phyloP scores from a whole-genome alignment of 1,140 invertebrate genomes.

The Choristoneura fumiferana region DNA sequence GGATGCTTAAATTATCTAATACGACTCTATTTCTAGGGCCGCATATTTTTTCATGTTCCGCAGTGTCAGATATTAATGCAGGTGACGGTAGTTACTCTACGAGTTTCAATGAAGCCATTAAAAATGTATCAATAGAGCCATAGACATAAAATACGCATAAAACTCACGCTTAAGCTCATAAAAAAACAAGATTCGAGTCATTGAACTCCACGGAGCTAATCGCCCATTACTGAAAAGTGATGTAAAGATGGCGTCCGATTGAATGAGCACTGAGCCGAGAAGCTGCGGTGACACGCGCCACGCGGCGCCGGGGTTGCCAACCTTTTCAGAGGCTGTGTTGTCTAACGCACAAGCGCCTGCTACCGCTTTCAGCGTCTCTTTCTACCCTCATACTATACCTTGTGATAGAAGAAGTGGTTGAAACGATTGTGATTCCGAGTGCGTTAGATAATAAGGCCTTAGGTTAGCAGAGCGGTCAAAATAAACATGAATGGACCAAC shows the following conservation, averaged over 20 bases:
- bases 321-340: constrained; percentile 38
- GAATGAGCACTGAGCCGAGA: constrained; percentile 53
- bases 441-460: too few species aligned
- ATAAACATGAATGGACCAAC: too few species aligned
- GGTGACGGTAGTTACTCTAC: too few species aligned
- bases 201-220: constrained; percentile 54
- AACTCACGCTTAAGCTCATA: neutral
- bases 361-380: too few species aligned
- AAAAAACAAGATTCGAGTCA: constrained; percentile 31
- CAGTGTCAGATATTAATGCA: too few species aligned
- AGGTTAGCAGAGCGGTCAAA: too few species aligned
- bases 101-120: neutral
- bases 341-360: constrained; percentile 24
- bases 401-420: too few species aligned
- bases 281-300: constrained; percentile 59
- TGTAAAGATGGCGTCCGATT: constrained; percentile 55
- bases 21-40: too few species aligned
- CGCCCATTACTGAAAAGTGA: constrained; percentile 42
- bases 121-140: neutral
- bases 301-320: constrained; percentile 37
- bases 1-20: too few species aligned
- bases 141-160: neutral
- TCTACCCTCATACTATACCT: too few species aligned
- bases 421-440: too few species aligned
- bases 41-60: too few species aligned